Evolutionary conservation across 2,113 vertebrate species (phyloP).

Genomic region (Regulus satrapa): DNA sequence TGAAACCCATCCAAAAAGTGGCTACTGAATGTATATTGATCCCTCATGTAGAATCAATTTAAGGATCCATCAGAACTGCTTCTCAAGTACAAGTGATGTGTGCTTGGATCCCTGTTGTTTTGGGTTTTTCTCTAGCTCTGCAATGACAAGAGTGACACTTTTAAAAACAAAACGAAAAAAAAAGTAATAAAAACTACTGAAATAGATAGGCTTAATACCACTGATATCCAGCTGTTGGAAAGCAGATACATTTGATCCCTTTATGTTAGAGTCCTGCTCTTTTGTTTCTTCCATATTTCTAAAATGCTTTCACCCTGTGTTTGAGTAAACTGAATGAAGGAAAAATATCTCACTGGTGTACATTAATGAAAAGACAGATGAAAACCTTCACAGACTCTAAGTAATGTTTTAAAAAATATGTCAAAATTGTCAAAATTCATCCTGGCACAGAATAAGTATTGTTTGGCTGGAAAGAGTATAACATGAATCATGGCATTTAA

Average conservation of each 20-base stretch:
- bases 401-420: not conserved
- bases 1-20: not conserved
- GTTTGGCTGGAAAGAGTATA: not conserved
- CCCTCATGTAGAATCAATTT: accelerated
- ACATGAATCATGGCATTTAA: not conserved
- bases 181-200: not conserved
- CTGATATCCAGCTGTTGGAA: not conserved
- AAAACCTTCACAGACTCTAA: not conserved
- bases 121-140: not conserved
- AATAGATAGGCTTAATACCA: not conserved
- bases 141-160: not conserved
- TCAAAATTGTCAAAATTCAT: not conserved
- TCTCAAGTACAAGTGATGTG: not conserved
- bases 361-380: not conserved
- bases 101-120: not conserved
- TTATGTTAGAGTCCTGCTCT: not conserved
- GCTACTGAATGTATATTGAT: not conserved
- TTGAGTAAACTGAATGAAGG: not conserved
- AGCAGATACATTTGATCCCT: not conserved
- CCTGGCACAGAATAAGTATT: not conserved
- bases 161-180: not conserved
- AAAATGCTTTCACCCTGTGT: not conserved
- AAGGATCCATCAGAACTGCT: not conserved
- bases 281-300: not conserved
- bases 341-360: not conserved